Evolutionary conservation across 2,888 invertebrate species (phyloP), one percentile per base, ranked within the genome.

Genomic region (Macroteleia sp.): DNA sequence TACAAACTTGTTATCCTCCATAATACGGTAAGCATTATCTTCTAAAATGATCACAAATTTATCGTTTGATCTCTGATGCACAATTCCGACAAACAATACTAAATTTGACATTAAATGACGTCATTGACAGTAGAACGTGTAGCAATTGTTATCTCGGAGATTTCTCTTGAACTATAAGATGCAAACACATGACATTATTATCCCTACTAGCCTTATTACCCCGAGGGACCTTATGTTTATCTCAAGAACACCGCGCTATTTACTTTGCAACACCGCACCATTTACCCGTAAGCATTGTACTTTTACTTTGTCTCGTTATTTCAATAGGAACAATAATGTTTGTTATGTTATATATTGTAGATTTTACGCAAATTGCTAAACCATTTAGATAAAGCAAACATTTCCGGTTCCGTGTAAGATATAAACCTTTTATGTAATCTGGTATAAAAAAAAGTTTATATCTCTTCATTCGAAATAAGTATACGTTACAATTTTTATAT

Each of bases 321-420:
- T 62, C 62, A 62, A 62, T 48, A 62, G 48, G 19, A 62, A 62
- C 62, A 62, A 62, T 62, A 62, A 62, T 50, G 62, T 50, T 50
- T 41, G 32, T 28, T 39, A 28, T 28, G 48, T 61, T 48, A 34
- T 48, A 39, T 61, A 36, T 61, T 48, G 25, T 28, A 48, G 48
- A 61, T 48, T 61, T 59, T 46, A 59, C 46, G 59, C 59, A 59
- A 59, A 59, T 59, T 46, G 46, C 59, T 44, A 16, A 34, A 34
- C 34, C 59, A 34, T 59, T 59, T 22, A 59, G 44, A 59, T 59
- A 44, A 32, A 20, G 57, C 39, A 5, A 19, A 8, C 42, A 4
- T 16, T 56, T 44, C 25, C 25, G 44, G 44, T 44, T 14, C 2
- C 46, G 14, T 12, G 9, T 14, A 12, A 10, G 10, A 8, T 6